Conservation (phyloP, 1,140 invertebrate genomes). For the Sinella curviseta region DNA sequence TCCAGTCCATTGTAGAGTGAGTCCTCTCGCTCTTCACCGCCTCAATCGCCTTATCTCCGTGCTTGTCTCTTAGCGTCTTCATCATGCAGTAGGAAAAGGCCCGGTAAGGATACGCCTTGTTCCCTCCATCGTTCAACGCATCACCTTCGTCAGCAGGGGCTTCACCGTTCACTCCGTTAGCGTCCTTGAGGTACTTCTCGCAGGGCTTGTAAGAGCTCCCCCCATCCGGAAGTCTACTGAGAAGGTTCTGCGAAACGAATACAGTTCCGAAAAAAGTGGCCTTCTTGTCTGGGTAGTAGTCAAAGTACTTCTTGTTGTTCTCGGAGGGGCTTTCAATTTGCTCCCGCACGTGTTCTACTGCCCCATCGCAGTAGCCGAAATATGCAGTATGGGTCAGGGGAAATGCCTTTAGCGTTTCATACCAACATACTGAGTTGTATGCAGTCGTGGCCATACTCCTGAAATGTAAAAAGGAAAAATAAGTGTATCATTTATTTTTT, state of each 20-base stretch:
- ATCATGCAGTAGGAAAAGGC: neutral
- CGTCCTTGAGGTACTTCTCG: neutral
- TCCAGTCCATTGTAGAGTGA: neutral
- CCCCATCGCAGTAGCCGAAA: neutral
- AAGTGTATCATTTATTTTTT: neutral
- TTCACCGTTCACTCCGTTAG: neutral
- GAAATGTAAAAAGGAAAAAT: neutral
- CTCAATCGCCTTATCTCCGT: neutral
- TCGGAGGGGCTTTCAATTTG: too few species aligned
- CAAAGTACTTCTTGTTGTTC: too few species aligned
- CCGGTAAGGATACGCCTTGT: neutral
- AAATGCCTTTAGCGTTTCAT: neutral
- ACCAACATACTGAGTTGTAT: conserved; percentile 1
- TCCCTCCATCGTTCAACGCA: neutral
- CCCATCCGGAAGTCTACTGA: too few species aligned
- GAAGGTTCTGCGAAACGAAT: too few species aligned
- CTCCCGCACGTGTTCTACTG: neutral
- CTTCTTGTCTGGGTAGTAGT: too few species aligned
- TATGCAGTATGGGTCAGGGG: neutral
- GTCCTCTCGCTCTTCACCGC: neutral
- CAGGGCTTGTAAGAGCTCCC: neutral
- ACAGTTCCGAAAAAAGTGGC: too few species aligned
- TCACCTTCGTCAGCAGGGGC: neutral
- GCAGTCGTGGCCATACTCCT: neutral
- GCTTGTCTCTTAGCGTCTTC: neutral